Percentiles rank a stretch among this genome's conserved stretches.
phyloP scores from a whole-genome alignment of 1,140 invertebrate species.

The Euwallacea similis region DNA sequence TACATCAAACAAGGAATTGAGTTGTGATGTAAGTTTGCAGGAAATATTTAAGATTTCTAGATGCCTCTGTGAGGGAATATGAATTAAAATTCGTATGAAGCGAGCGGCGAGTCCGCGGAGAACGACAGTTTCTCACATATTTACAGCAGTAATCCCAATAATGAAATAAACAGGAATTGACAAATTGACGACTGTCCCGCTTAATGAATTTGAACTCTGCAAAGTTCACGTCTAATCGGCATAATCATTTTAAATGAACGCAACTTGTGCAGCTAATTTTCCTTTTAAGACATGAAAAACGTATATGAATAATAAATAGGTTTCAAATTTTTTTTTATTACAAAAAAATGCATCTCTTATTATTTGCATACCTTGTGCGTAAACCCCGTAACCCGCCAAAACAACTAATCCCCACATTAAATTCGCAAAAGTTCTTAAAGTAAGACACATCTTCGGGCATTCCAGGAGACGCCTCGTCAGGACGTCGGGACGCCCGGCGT shows the following conservation, averaged over 20 bases:
- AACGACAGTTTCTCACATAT: too few species aligned
- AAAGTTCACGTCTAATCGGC: constrained; percentile 23
- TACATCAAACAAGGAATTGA: too few species aligned
- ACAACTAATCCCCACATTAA: not conserved
- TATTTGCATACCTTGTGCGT: constrained; percentile 4
- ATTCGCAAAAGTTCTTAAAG: not conserved
- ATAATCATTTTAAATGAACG: constrained; percentile 11
- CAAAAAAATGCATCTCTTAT: not conserved
- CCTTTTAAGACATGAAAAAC: not conserved
- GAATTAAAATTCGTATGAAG: too few species aligned
- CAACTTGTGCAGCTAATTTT: not conserved
- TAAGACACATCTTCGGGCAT: constrained; percentile 9
- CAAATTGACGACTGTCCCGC: constrained; percentile 7
- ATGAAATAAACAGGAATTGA: not conserved
- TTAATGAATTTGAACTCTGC: constrained; percentile 27
- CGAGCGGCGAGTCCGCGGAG: too few species aligned
- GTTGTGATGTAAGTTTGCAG: too few species aligned
- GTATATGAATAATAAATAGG: not conserved
- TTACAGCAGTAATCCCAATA: too few species aligned
- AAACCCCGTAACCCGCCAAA: constrained; percentile 6
- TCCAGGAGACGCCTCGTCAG: not conserved
- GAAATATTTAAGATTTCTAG: too few species aligned
- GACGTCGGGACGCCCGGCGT: constrained; percentile 6
- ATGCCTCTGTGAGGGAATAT: too few species aligned
- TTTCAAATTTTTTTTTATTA: not conserved